phyloP scores from a whole-genome alignment of 2,797 vertebrate species.

The Calcarius lapponicus region DNA sequence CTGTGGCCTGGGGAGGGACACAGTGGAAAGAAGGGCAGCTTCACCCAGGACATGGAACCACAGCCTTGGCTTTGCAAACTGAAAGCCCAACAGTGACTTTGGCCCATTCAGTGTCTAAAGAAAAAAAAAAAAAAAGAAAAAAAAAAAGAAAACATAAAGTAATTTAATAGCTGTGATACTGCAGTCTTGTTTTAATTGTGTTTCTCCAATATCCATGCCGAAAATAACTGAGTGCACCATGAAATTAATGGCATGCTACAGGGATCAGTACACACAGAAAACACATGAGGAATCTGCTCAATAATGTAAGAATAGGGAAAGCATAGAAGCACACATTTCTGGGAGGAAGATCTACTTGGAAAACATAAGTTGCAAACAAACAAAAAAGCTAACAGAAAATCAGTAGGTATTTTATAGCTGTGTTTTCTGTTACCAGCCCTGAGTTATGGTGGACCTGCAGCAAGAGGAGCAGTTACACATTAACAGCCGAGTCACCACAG shows the following conservation, averaged over 20 bases:
- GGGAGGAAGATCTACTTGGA: background rate
- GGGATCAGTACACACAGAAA: background rate
- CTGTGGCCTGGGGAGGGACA: background rate
- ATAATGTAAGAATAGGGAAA: background rate
- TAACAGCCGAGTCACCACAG: background rate
- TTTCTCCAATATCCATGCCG: background rate
- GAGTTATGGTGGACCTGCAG: background rate
- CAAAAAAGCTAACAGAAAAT: background rate
- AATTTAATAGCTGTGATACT: background rate
- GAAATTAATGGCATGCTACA: background rate
- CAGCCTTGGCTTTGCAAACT: background rate
- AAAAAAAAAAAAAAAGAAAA: background rate
- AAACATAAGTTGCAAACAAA: background rate
- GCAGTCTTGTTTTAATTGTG: background rate
- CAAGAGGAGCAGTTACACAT: background rate
- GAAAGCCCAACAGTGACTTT: background rate
- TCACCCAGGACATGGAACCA: background rate
- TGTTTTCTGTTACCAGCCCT: background rate
- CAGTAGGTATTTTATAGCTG: background rate
- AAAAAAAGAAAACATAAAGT: background rate
- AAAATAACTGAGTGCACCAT: background rate
- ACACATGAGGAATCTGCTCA: background rate
- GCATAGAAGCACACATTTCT: background rate
- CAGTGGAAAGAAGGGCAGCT: background rate
- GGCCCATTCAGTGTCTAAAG: background rate